phyloP scores from a whole-genome alignment of 2,797 vertebrate species.

The Scyliorhinus canicula region DNA sequence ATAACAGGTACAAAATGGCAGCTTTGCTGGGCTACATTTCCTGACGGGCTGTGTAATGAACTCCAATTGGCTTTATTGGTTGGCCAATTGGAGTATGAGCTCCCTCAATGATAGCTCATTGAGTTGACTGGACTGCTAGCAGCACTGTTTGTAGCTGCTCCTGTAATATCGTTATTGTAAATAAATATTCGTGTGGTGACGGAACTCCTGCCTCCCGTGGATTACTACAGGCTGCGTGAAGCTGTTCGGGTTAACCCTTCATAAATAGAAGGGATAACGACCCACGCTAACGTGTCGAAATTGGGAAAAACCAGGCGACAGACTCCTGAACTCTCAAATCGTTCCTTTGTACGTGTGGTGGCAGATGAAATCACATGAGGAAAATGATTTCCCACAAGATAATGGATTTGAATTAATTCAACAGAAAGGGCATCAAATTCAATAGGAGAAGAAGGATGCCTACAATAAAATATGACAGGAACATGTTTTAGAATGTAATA shows the following conservation, averaged over 20 bases:
- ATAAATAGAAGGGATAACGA: background rate
- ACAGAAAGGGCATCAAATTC: background rate
- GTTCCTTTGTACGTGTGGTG: background rate
- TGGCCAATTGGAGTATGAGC: no score
- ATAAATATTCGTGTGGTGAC: no score
- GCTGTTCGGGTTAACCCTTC: no score
- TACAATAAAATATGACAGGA: background rate
- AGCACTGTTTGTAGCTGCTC: no score
- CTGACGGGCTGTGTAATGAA: background rate
- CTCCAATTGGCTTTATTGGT: no score
- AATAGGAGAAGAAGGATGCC: background rate
- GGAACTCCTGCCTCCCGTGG: no score
- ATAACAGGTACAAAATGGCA: background rate
- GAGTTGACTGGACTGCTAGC: no score
- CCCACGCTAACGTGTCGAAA: background rate
- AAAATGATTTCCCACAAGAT: background rate
- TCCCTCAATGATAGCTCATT: no score
- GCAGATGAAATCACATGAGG: background rate
- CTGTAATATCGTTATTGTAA: no score
- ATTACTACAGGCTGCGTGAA: no score
- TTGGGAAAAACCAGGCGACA: background rate
- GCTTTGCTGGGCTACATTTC: background rate
- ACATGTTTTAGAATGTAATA: background rate
- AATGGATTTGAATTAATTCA: slow-evolving; percentile 21
- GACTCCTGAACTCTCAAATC: background rate